Base-by-base conservation (phyloP, 2,888 invertebrate genomes). In the Ophion obscuratus region DNA sequence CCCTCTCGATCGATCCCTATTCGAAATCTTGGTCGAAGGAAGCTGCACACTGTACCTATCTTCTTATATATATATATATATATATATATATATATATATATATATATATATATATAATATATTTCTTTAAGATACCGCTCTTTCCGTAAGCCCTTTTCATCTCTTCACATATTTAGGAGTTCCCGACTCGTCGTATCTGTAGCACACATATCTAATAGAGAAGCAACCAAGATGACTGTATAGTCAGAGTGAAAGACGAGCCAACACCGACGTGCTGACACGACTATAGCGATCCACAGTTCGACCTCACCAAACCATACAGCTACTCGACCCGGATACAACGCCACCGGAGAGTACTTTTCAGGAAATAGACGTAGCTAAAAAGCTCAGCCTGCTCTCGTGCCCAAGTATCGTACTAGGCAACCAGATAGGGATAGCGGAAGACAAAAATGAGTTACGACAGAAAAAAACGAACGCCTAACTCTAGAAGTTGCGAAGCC, bases 271-370 rank as follows among this genome's bases (percentile, higher is more conserved):
- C 67, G 47, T 75, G 62, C 57, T 24, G 7, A 40, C 74, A 20
- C 67, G 68, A 74, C 59, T 76, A 61, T 75, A 75, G 71, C 68
- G 74, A 64, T 85, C 67, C 47, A 81, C 68, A 74, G 81, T 78
- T 81, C 78, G 62, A 74, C 74, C 64, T 27, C 68, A 64, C 74
- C 68, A 74, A 81, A 85, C 77, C 77, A 81, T 62, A 20, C 5
- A 61, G 53, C 59, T 80, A 80, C 85, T 85, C 85, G 82, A 85
- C 82, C 85, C 66, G 79, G 76, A 85, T 85, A 57, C 71, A 71
- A 85, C 36, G 70, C 44, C 66, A 53, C 75, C 36, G 75, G 40
- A 79, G 79, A 53, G 47, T 73, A 36, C 75, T 76, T 24, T 9
- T 14, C 75, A 53, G 67, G 59, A 75, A 75, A 82, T 61, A 76